Evolutionary conservation across 1,140 invertebrate genomes (phyloP).

Genomic region (Conopomorpha cramerella): DNA sequence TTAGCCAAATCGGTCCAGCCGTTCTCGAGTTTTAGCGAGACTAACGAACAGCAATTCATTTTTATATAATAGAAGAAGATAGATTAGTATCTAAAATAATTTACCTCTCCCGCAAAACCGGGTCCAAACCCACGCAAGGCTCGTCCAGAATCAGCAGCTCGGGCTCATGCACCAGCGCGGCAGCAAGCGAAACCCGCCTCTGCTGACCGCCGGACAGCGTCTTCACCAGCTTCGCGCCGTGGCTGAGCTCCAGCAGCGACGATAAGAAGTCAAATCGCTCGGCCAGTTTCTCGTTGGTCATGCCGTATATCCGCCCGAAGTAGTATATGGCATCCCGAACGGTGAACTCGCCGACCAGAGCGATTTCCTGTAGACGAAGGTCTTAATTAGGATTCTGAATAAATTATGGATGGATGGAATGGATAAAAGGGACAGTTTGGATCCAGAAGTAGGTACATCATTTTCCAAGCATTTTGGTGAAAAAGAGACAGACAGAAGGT

Average conservation of each 20-base stretch:
- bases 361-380: conserved; percentile 73
- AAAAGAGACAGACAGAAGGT: too few species aligned
- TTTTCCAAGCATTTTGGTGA: too few species aligned
- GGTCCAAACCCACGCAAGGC: conserved; percentile 91
- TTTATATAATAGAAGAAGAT: too few species aligned
- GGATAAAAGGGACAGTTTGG: too few species aligned
- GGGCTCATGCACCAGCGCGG: conserved; percentile 84
- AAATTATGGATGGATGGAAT: too few species aligned
- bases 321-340: conserved; percentile 84
- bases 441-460: too few species aligned
- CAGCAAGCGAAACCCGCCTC: conserved; percentile 83
- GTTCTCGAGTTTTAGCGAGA: too few species aligned
- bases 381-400: neutral
- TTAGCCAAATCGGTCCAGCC: too few species aligned
- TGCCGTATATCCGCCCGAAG: conserved; percentile 86
- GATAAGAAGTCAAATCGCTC: conserved; percentile 72
- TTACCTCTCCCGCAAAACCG: conserved; percentile 83
- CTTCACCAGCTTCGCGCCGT: conserved; percentile 64
- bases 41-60: too few species aligned
- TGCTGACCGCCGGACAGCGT: conserved; percentile 87
- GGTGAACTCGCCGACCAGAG: conserved; percentile 84
- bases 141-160: conserved; percentile 90
- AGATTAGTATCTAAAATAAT: conserved; percentile 12
- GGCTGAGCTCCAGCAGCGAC: conserved; percentile 75
- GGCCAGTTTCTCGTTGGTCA: conserved; percentile 68